Conservation (phyloP, 2,888 invertebrate genomes). For the Zonitis immaculata region DNA sequence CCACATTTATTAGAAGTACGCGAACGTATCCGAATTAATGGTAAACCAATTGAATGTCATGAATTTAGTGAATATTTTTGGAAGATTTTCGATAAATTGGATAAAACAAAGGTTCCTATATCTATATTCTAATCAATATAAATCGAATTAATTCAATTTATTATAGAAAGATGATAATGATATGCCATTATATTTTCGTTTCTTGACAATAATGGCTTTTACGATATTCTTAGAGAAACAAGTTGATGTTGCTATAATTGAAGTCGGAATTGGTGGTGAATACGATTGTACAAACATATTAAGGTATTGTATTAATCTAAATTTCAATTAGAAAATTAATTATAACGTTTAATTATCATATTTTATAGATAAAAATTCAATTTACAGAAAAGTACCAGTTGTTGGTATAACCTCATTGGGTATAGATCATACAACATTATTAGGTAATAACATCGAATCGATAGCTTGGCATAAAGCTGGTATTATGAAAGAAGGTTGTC, state of each 20-base stretch:
- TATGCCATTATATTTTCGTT: constrained; percentile 93
- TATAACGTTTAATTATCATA: too few species aligned
- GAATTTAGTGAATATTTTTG: constrained; percentile 80
- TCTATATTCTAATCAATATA: not conserved
- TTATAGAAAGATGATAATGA: constrained; percentile 57
- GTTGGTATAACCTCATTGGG: constrained; percentile 90
- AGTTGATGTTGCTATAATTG: constrained; percentile 89
- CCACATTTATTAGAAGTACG: constrained; percentile 90
- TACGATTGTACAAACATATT: constrained; percentile 93
- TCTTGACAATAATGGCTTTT: constrained; percentile 87
- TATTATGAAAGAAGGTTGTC: constrained; percentile 75
- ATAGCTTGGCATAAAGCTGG: constrained; percentile 97
- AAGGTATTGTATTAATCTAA: constrained; percentile 52
- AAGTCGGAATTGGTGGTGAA: constrained; percentile 96
- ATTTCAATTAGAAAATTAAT: not conserved
- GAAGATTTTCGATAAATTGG: constrained; percentile 65
- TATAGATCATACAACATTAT: constrained; percentile 76
- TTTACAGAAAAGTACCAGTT: constrained; percentile 68
- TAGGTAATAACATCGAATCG: constrained; percentile 77
- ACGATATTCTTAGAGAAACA: constrained; percentile 79
- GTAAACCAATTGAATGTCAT: constrained; percentile 66
- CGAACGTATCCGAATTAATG: constrained; percentile 88
- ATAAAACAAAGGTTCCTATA: constrained; percentile 41
- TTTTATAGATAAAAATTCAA: constrained; percentile 4
- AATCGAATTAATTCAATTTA: too few species aligned